phyloP scores from a whole-genome alignment of 2,113 vertebrate genomes.

The Nettapus auritus region DNA sequence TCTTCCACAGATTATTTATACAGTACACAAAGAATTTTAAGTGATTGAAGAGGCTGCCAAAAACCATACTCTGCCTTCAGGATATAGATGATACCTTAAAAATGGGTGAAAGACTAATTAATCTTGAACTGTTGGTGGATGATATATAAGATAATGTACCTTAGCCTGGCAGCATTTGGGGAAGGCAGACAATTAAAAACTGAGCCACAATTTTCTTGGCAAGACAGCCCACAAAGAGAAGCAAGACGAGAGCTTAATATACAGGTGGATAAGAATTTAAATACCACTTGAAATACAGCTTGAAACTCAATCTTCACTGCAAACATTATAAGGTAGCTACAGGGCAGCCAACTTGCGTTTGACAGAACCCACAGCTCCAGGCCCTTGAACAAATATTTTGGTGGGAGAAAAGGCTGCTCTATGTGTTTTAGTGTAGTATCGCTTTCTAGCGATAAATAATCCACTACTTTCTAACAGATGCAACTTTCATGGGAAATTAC shows the following conservation, averaged over 20 bases:
- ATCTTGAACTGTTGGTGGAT: conserved; percentile 55
- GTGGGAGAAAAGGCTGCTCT: neutral
- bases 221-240: neutral
- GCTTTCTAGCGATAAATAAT: neutral
- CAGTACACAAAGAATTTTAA: conserved; percentile 39
- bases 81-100: conserved; percentile 67
- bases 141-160: conserved; percentile 41
- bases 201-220: conserved; percentile 7
- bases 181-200: conserved; percentile 38
- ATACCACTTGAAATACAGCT: neutral
- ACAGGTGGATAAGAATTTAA: neutral
- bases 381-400: neutral
- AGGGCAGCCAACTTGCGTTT: neutral
- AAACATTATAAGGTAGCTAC: neutral
- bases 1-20: conserved; percentile 60
- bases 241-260: neutral
- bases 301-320: conserved; percentile 8
- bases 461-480: neutral
- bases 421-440: neutral
- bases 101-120: conserved; percentile 68
- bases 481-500: neutral
- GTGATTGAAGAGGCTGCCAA: conserved; percentile 62
- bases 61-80: conserved; percentile 45
- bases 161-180: conserved; percentile 38
- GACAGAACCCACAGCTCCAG: neutral